These are phyloP conservation scores for Arizona elegans DNA, from an alignment of 2,113 vertebrate species.

Conservation along the genomic window DNA sequence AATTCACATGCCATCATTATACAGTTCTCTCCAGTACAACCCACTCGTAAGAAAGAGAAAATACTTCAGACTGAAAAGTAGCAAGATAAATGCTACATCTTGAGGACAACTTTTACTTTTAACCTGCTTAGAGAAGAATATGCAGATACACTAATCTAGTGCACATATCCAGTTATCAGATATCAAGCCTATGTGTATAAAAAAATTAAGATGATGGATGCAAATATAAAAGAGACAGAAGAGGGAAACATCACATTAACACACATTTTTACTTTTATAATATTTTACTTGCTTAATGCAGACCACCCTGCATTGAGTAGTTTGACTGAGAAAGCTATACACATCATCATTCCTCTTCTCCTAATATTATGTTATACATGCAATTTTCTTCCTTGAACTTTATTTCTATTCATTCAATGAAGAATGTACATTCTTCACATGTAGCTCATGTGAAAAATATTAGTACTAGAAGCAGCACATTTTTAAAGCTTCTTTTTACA, in stretches of 20 bases:
- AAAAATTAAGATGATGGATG: not conserved
- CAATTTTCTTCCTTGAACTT: not conserved
- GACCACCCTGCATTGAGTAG: not conserved
- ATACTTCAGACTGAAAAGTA: not conserved
- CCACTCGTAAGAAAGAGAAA: not conserved
- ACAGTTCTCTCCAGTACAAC: constrained; percentile 9
- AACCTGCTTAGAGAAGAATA: not conserved
- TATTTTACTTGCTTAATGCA: not conserved
- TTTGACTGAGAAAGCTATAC: not conserved
- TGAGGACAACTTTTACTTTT: not conserved
- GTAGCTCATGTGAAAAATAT: not conserved
- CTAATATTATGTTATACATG: not conserved
- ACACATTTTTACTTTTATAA: not conserved
- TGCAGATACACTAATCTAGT: not conserved
- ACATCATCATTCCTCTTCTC: not conserved
- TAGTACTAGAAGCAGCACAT: not conserved
- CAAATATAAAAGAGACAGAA: not conserved
- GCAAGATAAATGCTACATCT: not conserved
- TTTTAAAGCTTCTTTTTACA: not conserved
- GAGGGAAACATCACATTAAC: not conserved
- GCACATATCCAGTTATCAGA: not conserved
- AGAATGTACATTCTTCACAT: not conserved
- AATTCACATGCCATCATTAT: not conserved
- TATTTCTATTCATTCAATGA: not conserved
- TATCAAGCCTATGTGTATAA: not conserved